These are phyloP conservation scores for Artibeus lituratus DNA, from an alignment of 2,797 vertebrate genomes.

Conservation along the genomic window DNA sequence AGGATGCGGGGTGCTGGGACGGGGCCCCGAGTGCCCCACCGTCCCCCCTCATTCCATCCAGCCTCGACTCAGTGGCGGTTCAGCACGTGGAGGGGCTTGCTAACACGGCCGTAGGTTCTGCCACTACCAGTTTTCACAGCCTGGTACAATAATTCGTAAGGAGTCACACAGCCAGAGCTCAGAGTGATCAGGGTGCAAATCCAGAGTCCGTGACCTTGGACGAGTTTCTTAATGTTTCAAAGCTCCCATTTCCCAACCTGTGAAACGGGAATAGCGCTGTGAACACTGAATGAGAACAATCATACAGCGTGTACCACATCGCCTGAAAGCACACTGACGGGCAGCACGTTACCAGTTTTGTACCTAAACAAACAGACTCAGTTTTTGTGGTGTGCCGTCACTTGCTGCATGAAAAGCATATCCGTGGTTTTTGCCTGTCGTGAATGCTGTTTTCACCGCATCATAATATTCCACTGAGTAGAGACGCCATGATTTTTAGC, in stretches of 20 bases:
- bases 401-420: background rate
- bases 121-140: background rate
- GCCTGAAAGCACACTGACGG: background rate
- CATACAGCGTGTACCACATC: fast-evolving
- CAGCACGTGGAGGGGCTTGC: conserved; percentile 49
- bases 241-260: background rate
- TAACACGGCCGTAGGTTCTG: background rate
- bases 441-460: background rate
- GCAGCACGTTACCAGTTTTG: background rate
- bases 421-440: background rate
- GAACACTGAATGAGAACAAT: background rate
- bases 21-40: conserved; percentile 48
- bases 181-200: background rate
- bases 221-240: background rate
- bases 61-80: conserved; percentile 53
- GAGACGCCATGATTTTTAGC: conserved; percentile 16
- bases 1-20: background rate
- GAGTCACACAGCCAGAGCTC: background rate
- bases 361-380: background rate
- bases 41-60: background rate
- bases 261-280: background rate
- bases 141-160: background rate
- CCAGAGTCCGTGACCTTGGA: background rate
- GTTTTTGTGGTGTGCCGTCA: background rate
- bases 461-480: background rate